A percentile compares a stretch with the other conserved stretches of the same genome.
Conservation (phyloP, 2,888 invertebrate genomes). For the Elgonia sp. region DNA sequence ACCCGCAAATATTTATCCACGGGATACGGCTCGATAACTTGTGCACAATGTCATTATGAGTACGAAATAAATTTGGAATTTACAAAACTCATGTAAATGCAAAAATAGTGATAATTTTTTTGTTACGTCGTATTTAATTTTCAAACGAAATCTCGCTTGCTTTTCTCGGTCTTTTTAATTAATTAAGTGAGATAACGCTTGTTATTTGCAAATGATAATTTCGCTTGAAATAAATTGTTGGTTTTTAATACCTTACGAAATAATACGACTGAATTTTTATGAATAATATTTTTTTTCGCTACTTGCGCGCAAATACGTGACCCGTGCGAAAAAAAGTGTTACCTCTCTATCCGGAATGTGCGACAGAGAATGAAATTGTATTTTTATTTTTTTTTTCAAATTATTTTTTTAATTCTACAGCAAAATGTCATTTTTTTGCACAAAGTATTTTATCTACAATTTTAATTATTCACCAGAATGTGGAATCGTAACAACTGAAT, state of each 20-base stretch:
- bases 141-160: too few relatives aligned
- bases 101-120: not conserved
- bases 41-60: not conserved
- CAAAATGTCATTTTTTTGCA: constrained; percentile 32
- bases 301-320: constrained; percentile 45
- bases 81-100: constrained; percentile 1
- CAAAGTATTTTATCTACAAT: not conserved
- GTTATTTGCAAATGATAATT: too few relatives aligned
- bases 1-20: constrained; percentile 27
- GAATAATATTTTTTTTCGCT: constrained; percentile 31
- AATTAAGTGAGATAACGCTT: not conserved
- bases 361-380: constrained; percentile 8
- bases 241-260: too few relatives aligned
- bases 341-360: constrained; percentile 21
- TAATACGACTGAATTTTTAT: constrained; percentile 9
- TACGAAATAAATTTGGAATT: constrained; percentile 23
- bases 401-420: constrained; percentile 19
- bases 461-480: not conserved
- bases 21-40: constrained; percentile 15
- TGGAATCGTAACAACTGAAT: not conserved
- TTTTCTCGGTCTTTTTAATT: not conserved
- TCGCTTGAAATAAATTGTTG: too few relatives aligned
- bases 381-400: constrained; percentile 6
- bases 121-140: not conserved
- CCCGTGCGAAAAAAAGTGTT: constrained; percentile 38